Base-by-base conservation (phyloP, 2,888 invertebrate genomes). In the Campoletis raptor region DNA sequence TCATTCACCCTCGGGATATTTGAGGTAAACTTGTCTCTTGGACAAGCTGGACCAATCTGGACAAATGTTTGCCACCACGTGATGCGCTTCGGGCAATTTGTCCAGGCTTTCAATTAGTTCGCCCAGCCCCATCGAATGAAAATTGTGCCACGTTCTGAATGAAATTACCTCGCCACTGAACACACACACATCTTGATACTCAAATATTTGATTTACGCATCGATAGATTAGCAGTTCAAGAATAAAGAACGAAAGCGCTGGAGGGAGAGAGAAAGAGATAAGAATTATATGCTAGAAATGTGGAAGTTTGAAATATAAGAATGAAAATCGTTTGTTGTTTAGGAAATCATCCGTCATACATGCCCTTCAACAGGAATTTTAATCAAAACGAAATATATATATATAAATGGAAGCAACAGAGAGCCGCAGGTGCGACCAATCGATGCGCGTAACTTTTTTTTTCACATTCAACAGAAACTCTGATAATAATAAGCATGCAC, bases 381-480 rank as follows among this genome's bases (percentile, higher is more conserved):
- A 10, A 67, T 40, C 0, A 67, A 42, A 42, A 40, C 12, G 36
- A n/a, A 67, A 40, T 36, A 5, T 36, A 40, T 36, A 40, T 3
- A 67, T 45, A 21, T 40, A 30, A 70, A 64, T 37, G 9, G 15
- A 15, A 76, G 77, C 76, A 84, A 82, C 30, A 52, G 40, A 70
- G 90, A 54, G 21, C 9, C 54, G 92, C 93, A 93, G 93, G 93
- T 93, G 93, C 61, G 93, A 91, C 82, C 85, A 91, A 88, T 77
- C 89, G 85, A 86, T 91, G 90, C 92, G 93, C 88, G 87, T 91
- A 92, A 93, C 93, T 92, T 92, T 90, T 93, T 90, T 93, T 92
- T 93, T 92, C 93, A 93, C 93, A 92, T 93, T 93, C 15, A 92
- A 93, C 93, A 92, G 92, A 91, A 90, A 88, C 83, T 79, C 90